Conservation (phyloP, 1,140 invertebrate species). For the Drosophila eugracilis region DNA sequence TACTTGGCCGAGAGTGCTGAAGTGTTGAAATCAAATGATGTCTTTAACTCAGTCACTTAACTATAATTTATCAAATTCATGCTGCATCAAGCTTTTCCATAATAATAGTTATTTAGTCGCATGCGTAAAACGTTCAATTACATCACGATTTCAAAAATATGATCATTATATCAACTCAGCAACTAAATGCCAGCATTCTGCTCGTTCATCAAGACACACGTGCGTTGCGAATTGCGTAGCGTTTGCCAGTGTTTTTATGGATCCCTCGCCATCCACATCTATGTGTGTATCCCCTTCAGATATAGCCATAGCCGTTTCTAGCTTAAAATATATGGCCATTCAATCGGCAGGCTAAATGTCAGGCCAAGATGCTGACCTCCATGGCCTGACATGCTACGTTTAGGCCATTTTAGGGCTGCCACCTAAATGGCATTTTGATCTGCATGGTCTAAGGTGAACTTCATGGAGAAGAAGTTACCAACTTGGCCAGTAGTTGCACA, state of each 20-base stretch:
- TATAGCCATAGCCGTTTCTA: constrained; percentile 21
- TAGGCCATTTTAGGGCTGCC: constrained; percentile 75
- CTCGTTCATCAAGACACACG: constrained; percentile 68
- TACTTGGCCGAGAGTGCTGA: constrained; percentile 13
- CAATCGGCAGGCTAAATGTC: constrained; percentile 66
- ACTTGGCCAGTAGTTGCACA: constrained; percentile 12
- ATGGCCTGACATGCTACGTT: constrained; percentile 58
- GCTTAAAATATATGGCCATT: constrained; percentile 39
- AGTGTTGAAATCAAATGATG: constrained; percentile 24
- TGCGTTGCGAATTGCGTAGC: constrained; percentile 76
- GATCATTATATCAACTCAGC: constrained; percentile 64
- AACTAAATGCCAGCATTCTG: constrained; percentile 71
- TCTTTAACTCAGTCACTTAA: neutral
- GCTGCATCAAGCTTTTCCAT: constrained; percentile 17
- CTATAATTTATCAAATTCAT: constrained; percentile 27
- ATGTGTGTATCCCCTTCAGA: too few species aligned
- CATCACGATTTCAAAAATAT: constrained; percentile 68
- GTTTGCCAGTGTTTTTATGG: constrained; percentile 30
- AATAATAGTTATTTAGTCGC: constrained; percentile 37
- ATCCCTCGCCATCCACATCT: constrained; percentile 1
- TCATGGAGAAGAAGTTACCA: constrained; percentile 26
- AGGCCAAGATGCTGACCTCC: constrained; percentile 70
- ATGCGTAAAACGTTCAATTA: constrained; percentile 64
- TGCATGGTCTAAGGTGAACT: constrained; percentile 43
- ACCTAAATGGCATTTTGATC: constrained; percentile 53